Percentiles rank a stretch among this genome's conserved stretches.
These are phyloP conservation scores for Bucorvus abyssinicus DNA, from an alignment of 2,797 vertebrate genomes.

Conservation along the genomic window DNA sequence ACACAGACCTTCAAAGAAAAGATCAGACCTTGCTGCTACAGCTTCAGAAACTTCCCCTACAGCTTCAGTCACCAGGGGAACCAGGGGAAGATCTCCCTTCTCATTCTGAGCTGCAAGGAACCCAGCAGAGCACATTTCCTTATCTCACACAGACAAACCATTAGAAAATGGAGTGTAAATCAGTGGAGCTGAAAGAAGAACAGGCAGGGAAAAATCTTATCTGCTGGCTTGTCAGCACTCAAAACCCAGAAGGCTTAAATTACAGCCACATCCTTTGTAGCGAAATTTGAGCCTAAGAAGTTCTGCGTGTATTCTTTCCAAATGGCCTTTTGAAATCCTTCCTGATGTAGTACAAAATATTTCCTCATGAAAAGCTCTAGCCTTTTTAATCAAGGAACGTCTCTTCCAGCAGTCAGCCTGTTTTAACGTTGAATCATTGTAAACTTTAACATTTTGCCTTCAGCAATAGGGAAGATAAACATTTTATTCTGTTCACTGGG, in stretches of 20 bases:
- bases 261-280: neutral
- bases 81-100: neutral
- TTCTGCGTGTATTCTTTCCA: neutral
- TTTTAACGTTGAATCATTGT: neutral
- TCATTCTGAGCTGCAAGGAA: neutral
- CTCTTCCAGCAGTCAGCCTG: neutral
- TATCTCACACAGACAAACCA: neutral
- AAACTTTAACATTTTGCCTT: conserved; percentile 28
- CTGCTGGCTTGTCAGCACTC: neutral
- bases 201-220: neutral
- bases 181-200: conserved; percentile 4
- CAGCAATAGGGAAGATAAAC: neutral
- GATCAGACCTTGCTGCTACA: neutral
- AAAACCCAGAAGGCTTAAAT: neutral
- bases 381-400: neutral
- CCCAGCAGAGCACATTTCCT: neutral
- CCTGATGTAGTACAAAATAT: neutral
- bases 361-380: neutral
- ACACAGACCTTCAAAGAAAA: neutral
- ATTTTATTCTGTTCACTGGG: conserved; percentile 1
- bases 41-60: neutral
- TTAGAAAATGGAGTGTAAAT: neutral
- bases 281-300: neutral
- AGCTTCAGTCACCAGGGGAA: neutral
- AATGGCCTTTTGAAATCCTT: neutral